Base-by-base conservation (phyloP, 2,888 invertebrate species). In the Callimorpha dominula region DNA sequence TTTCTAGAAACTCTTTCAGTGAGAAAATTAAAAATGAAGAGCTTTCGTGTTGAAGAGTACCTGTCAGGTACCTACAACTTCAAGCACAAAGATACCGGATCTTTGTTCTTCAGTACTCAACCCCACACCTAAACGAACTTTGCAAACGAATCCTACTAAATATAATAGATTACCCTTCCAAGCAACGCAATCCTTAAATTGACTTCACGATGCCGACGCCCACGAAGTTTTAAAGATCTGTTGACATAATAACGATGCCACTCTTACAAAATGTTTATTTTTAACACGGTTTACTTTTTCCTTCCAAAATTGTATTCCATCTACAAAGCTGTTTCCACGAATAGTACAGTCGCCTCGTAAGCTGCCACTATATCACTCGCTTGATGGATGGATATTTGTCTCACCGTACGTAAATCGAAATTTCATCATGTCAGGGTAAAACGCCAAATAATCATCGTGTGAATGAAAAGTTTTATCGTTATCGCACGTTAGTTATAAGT, bases 121-220 rank as follows among this genome's bases (percentile, higher is more conserved):
- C 11, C 43, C 31, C 42, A 15, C n/a, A 40, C 11, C 62, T 17
- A 62, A 49, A 62, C 31, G 49, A 49, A 14, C 40, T 52, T 64
- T 52, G 20, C 52, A 64, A 63, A 52, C 50, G 40, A 70, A 20
- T 50, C 69, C 20, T 63, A 7, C 69, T 64, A 52, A 42, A 52
- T 43, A 64, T 64, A 70, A 64, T 52, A 5, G 63, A 43, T 46
- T 12, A 50, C 40, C 6, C 40, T n/a, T 12, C 14, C 42, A 52
- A 63, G 52, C 49, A 40, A 63, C 17, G 11, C 52, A 64, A 64
- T 70, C 40, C 69, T 50, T 70, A 64, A 64, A 70, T 63, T 43
- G n/a, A 64, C 54, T 52, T 17, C 11, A 52, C n/a, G 6, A 42
- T 20, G 12, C 50, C 43, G 15, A 42, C 63, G 17, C 62, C 52